phyloP scores from a whole-genome alignment of 2,797 vertebrate species.

The Saguinus oedipus region DNA sequence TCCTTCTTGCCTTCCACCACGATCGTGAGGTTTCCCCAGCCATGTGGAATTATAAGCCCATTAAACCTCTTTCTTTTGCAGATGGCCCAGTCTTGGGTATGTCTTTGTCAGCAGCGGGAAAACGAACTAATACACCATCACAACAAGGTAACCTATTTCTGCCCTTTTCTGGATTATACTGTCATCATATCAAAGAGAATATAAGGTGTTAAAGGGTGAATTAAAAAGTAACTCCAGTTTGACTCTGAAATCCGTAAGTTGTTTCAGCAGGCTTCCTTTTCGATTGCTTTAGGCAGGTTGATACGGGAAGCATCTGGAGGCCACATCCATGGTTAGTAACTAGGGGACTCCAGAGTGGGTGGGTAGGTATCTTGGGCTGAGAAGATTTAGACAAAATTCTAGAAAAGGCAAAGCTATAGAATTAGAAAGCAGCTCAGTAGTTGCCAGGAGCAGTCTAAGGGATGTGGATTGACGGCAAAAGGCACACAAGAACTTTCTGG shows the following conservation, averaged over 20 bases:
- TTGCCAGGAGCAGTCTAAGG: neutral
- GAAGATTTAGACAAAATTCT: neutral
- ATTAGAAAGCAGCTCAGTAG: neutral
- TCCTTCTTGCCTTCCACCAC: neutral
- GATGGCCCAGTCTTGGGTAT: neutral
- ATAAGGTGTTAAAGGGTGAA: neutral
- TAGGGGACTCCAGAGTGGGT: neutral
- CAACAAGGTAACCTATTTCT: neutral
- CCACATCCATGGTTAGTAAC: fast-evolving
- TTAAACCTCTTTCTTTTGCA: neutral
- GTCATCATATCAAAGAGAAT: neutral
- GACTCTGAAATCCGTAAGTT: neutral
- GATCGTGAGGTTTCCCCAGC: neutral
- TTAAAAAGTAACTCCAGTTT: neutral
- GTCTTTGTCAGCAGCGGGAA: neutral
- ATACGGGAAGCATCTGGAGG: neutral
- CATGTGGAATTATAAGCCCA: neutral
- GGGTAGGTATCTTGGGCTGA: neutral
- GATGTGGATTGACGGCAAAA: neutral
- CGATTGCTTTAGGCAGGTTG: neutral
- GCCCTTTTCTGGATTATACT: neutral
- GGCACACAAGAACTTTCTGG: neutral
- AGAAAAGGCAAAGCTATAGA: neutral
- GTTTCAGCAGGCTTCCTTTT: too few species aligned
- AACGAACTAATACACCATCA: neutral